Base-by-base conservation (phyloP, 2,888 invertebrate genomes). In the Pegoplata infirma region DNA sequence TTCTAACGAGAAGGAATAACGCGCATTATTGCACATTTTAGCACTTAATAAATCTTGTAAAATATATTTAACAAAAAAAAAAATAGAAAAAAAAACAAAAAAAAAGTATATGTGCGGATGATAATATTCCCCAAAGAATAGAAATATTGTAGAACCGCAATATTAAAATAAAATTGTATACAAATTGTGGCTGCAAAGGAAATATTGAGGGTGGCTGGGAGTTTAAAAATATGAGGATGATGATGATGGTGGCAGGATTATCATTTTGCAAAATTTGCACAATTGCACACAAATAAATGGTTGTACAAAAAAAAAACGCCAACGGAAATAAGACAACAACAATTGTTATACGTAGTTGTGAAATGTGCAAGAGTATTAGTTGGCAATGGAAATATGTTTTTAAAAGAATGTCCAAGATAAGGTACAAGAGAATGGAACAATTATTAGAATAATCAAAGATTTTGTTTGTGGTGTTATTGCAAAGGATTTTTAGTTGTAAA, bases 41-140 rank as follows among this genome's bases (percentile, higher is more conserved):
- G 81, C 81, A 81, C 81, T 81, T 81, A 81, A 81, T 81, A 81
- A 81, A 81, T 81, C 81, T 80, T 78, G 80, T 78, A 80, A 32
- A 59, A 55, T 17, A 21, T 4, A 47, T 47, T 6, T 16, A 12
- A 23, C 12, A 21, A 7, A 23, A 21, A 14, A n/a, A n/a, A n/a
- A n/a, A n/a, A n/a, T n/a, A n/a, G n/a, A n/a, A n/a, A n/a, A n/a
- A n/a, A n/a, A n/a, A n/a, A n/a, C n/a, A n/a, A n/a, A n/a, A n/a
- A n/a, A n/a, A n/a, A 64, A 51, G n/a, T 75, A 14, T 56, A 21
- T 75, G 55, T 75, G 47, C 56, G 40, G 49, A 67, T 71, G 75
- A 71, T 75, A 71, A 67, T 72, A 67, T 75, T 72, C 75, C 79
- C 79, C 53, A 71, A 67, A 63, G 79, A 67, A 66, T 46, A 64